Conservation (phyloP, 2,797 vertebrate genomes). For the Buceros bicornis region DNA sequence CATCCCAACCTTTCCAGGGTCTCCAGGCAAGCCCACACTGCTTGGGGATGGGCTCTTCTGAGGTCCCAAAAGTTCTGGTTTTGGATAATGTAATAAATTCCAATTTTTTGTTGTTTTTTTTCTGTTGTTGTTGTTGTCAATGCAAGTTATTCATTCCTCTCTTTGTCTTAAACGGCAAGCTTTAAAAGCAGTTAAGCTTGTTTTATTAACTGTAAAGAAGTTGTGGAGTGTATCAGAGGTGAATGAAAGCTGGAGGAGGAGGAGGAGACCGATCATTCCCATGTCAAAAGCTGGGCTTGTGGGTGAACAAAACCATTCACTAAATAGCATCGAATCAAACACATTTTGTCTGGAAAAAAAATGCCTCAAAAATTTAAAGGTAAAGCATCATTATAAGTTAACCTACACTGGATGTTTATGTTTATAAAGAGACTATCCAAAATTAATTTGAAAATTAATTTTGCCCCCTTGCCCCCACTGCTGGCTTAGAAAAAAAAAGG, state of each 20-base stretch:
- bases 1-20: neutral
- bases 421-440: neutral
- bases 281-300: neutral
- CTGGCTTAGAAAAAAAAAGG: rapidly evolving
- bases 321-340: neutral
- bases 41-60: too few species aligned
- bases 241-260: neutral
- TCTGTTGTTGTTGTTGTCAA: too few species aligned
- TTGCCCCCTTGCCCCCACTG: neutral
- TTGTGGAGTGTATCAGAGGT: rapidly evolving
- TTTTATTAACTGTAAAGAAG: neutral
- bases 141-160: too few species aligned
- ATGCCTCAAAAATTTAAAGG: neutral
- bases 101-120: too few species aligned
- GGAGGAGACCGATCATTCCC: neutral
- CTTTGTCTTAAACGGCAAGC: neutral
- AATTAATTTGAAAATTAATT: neutral
- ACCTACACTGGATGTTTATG: neutral
- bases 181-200: neutral
- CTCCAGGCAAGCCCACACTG: too few species aligned
- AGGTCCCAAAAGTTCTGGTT: too few species aligned
- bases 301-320: neutral
- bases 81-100: too few species aligned
- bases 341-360: neutral
- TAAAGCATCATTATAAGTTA: too few species aligned